Evolutionary conservation across 2,888 invertebrate genomes (phyloP), one percentile per base, ranked within the genome.

Genomic region (Patella ulyssiponensis): DNA sequence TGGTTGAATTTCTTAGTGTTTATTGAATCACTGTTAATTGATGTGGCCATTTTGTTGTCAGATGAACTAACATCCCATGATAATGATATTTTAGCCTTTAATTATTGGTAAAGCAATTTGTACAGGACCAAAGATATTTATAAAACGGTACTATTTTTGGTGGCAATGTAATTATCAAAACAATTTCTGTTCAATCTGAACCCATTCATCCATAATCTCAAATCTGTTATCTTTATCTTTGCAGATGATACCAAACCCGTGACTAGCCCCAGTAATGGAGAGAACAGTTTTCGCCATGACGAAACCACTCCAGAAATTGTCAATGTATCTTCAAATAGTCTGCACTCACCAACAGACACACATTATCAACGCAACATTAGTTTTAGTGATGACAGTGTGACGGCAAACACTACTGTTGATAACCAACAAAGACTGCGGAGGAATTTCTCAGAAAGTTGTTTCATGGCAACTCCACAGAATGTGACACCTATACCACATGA

Each of bases 321-420:
- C 64, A 20, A 20, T 20, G 64, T 23, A 23, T 23, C 64, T 11
- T 17, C 64, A 2, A 2, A 64, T 20, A 64, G 64, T 64, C 23
- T 64, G 20, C 23, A 23, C 64, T 64, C 64, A 12, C 64, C 20
- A 14, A 64, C 20, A 2, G 64, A 23, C 20, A 64, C 64, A 12
- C 12, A 23, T 23, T 64, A 64, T 77, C 83, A 75, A 33, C 82
- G 87, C 72, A 88, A 88, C 79, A 88, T 88, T 72, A 88, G 88
- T 78, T 87, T 88, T 80, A 88, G 88, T 82, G 88, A 88, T 69
- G 88, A 88, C 80, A 87, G 87, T 82, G 87, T 87, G 20, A 86
- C 84, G 9, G 86, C 86, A 17, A 86, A 86, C 79, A 82, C 86
- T 17, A 85, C 85, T 12, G 86, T 87, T 14, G 86, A 86, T 75